Evolutionary conservation across 2,888 invertebrate species (phyloP).

Genomic region (Dynastes tityus): DNA sequence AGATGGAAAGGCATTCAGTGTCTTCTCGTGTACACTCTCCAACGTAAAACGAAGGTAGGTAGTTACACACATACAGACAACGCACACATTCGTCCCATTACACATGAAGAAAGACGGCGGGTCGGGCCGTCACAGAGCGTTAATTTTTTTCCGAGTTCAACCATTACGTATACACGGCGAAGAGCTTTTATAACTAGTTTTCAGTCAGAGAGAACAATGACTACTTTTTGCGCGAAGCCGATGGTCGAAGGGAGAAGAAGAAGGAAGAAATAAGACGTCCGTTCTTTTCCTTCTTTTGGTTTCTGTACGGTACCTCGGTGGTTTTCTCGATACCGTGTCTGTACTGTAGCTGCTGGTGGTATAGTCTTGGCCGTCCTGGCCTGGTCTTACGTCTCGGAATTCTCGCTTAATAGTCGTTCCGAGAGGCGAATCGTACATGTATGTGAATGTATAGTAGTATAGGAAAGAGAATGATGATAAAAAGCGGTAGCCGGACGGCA

Average conservation of each 20-base stretch:
- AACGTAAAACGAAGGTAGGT: neutral
- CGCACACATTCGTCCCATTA: neutral
- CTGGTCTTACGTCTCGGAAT: neutral
- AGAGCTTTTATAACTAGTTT: slow-evolving; percentile 19
- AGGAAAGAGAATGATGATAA: slow-evolving; percentile 2
- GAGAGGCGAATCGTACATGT: slow-evolving; percentile 2
- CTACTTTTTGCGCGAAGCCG: slow-evolving; percentile 28
- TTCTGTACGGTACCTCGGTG: neutral
- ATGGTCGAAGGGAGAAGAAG: neutral
- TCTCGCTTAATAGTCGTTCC: slow-evolving; percentile 9
- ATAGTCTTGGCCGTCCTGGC: neutral
- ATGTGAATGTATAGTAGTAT: neutral
- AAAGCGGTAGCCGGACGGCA: slow-evolving; percentile 15
- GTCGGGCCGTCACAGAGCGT: slow-evolving; percentile 7
- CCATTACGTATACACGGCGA: neutral
- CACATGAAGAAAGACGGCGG: neutral
- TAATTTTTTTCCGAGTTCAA: neutral
- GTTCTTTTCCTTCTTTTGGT: neutral
- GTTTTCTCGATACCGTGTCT: no score
- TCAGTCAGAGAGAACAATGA: slow-evolving; percentile 29
- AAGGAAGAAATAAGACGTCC: neutral
- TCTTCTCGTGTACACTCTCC: slow-evolving; percentile 7
- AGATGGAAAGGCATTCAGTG: slow-evolving; percentile 15
- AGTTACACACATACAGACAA: neutral
- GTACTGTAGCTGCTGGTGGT: no score